Percentiles rank a stretch among this genome's conserved stretches.
phyloP scores from a whole-genome alignment of 2,797 vertebrate species.

The Arrhamphus sclerolepis region DNA sequence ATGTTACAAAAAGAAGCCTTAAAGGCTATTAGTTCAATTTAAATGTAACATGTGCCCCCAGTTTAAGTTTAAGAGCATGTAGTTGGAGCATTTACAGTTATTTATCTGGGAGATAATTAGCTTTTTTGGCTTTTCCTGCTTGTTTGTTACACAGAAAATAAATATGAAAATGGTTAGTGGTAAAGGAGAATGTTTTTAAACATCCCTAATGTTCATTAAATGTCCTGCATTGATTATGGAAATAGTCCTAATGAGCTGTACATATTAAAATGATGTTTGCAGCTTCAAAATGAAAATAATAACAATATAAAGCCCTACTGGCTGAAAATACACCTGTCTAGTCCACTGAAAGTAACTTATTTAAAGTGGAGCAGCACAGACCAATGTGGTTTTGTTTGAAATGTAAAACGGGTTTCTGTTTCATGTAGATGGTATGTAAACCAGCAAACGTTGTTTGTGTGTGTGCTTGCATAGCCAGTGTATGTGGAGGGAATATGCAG shows the following conservation, averaged over 20 bases:
- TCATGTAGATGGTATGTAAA: slow-evolving; percentile 55
- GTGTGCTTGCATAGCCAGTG: slow-evolving; percentile 37
- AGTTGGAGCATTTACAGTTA: no score
- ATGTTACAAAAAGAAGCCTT: neutral
- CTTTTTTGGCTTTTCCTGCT: no score
- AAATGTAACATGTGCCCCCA: no score
- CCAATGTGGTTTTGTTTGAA: slow-evolving; percentile 36
- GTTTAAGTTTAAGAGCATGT: no score
- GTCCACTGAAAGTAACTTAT: slow-evolving; percentile 4
- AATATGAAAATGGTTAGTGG: no score
- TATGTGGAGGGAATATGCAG: slow-evolving; percentile 73
- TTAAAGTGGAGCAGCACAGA: slow-evolving; percentile 16
- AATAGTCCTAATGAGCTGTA: no score
- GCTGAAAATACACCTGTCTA: slow-evolving; percentile 41
- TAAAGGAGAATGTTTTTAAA: no score
- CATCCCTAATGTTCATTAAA: no score
- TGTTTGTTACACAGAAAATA: no score
- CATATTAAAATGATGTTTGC: slow-evolving; percentile 9
- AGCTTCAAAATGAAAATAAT: neutral
- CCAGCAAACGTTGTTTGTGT: slow-evolving; percentile 50
- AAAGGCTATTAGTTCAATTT: neutral
- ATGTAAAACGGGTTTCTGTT: slow-evolving; percentile 40
- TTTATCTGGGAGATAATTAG: no score
- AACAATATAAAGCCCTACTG: neutral
- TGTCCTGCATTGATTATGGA: no score